These are phyloP conservation scores for Probaryconus sp. DNA, from an alignment of 1,140 invertebrate species.

Conservation along the genomic window DNA sequence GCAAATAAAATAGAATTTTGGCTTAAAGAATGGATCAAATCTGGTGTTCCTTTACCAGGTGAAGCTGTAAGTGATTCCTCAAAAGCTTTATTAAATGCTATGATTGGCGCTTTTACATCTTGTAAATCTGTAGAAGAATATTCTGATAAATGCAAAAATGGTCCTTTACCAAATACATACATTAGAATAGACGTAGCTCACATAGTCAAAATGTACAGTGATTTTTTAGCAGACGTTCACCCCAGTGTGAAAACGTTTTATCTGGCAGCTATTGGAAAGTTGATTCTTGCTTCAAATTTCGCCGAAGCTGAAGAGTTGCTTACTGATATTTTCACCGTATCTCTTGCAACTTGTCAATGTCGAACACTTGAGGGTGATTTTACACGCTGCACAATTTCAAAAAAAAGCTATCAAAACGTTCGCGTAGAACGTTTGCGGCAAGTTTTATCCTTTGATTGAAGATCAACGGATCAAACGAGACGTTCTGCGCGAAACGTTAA, in stretches of 20 bases:
- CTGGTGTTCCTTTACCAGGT: constrained; percentile 6
- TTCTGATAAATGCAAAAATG: constrained; percentile 15
- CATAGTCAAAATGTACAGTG: constrained; percentile 7
- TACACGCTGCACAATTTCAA: no score
- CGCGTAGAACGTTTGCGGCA: no score
- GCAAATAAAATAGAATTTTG: constrained; percentile 23
- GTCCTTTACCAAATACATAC: constrained; percentile 7
- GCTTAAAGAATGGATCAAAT: constrained; percentile 9
- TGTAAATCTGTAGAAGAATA: constrained; percentile 5
- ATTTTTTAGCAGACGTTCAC: constrained; percentile 1
- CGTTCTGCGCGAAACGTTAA: no score
- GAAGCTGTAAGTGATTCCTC: constrained; percentile 17
- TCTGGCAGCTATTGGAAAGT: not conserved
- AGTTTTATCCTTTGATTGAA: no score
- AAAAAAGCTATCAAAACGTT: no score
- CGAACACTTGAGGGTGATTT: no score
- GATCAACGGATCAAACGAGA: no score
- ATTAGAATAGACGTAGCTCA: constrained; percentile 11
- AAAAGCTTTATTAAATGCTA: constrained; percentile 5
- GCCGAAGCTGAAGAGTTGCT: constrained; percentile 1
- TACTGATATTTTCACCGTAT: no score
- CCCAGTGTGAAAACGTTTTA: constrained; percentile 1
- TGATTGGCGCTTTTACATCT: constrained; percentile 10
- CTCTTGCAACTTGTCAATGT: no score
- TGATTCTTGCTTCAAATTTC: not conserved